These are phyloP conservation scores for Amniataba percoides DNA, from an alignment of 2,797 vertebrate genomes.

Conservation along the genomic window DNA sequence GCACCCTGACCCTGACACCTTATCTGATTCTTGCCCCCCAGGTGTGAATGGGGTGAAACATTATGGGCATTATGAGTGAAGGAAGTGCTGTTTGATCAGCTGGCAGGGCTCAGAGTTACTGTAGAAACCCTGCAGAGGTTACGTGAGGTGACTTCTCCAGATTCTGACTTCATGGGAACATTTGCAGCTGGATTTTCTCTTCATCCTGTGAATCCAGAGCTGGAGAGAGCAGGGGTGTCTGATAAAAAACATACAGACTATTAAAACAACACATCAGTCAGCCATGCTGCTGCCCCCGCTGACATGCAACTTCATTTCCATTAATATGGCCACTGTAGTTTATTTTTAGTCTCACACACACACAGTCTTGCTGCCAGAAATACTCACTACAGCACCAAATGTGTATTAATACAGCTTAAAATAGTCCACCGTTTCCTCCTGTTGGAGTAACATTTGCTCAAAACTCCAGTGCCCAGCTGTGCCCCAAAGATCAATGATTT, in stretches of 20 bases:
- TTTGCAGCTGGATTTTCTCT: not conserved
- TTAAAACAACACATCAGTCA: not conserved
- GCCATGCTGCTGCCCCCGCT: not conserved
- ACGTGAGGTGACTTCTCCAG: constrained; percentile 3
- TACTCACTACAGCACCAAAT: not conserved
- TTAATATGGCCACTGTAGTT: constrained; percentile 21
- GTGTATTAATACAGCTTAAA: constrained; percentile 11
- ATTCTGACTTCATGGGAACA: not conserved
- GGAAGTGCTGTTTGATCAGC: not conserved
- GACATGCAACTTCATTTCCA: not conserved
- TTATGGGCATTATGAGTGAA: no score
- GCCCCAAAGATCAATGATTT: not conserved
- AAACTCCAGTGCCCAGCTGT: not conserved
- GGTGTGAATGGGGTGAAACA: no score
- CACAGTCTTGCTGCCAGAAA: constrained; percentile 24
- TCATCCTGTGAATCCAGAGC: not conserved
- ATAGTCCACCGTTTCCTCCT: not conserved
- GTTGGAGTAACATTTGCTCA: not conserved
- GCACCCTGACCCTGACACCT: not conserved
- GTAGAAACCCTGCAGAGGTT: not conserved
- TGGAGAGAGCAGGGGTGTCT: not conserved
- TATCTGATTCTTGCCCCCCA: not conserved
- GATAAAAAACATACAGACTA: not conserved
- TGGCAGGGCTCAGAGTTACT: not conserved
- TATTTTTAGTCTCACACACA: constrained; percentile 31